phyloP scores from a whole-genome alignment of 2,888 invertebrate species.

The Meiosimyza platycephala region DNA sequence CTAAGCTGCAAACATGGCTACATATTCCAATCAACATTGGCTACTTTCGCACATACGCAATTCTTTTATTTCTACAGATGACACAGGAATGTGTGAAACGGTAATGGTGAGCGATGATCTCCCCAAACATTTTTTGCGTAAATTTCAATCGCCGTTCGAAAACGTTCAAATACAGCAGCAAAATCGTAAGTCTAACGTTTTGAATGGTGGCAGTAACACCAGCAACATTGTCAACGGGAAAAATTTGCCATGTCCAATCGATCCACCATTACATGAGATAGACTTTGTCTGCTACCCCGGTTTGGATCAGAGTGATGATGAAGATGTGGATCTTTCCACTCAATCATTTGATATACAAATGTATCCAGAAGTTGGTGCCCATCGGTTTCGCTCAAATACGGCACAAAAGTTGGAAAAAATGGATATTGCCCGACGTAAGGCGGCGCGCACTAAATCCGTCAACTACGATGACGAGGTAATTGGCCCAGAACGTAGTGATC shows the following conservation, averaged over 20 bases:
- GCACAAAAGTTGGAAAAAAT: conserved; percentile 89
- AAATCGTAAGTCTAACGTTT: conserved; percentile 31
- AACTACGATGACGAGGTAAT: conserved; percentile 61
- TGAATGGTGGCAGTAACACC: conserved; percentile 20
- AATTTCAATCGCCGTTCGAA: conserved; percentile 61
- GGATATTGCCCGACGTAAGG: conserved; percentile 84
- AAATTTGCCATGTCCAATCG: conserved; percentile 39
- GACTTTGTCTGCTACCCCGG: conserved; percentile 79
- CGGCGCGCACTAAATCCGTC: conserved; percentile 75
- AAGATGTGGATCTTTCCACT: conserved; percentile 75
- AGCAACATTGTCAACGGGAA: conserved; percentile 19
- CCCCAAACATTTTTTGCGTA: conserved; percentile 72
- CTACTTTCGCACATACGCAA: conserved; percentile 91
- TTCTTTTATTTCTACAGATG: conserved; percentile 95
- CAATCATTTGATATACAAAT: conserved; percentile 85
- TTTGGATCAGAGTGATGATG: conserved; percentile 81
- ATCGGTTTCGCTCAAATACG: conserved; percentile 85
- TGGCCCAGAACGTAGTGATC: conserved; percentile 56
- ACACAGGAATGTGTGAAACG: conserved; percentile 93
- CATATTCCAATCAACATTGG: conserved; percentile 95
- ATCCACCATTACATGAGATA: conserved; percentile 60
- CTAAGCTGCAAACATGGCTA: conserved; percentile 76
- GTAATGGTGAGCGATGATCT: conserved; percentile 89
- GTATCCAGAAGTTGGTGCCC: conserved; percentile 73
- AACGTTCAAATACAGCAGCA: conserved; percentile 20